Evolutionary conservation across 2,113 vertebrate genomes (phyloP).

Genomic region (Corythoichthys intestinalis): DNA sequence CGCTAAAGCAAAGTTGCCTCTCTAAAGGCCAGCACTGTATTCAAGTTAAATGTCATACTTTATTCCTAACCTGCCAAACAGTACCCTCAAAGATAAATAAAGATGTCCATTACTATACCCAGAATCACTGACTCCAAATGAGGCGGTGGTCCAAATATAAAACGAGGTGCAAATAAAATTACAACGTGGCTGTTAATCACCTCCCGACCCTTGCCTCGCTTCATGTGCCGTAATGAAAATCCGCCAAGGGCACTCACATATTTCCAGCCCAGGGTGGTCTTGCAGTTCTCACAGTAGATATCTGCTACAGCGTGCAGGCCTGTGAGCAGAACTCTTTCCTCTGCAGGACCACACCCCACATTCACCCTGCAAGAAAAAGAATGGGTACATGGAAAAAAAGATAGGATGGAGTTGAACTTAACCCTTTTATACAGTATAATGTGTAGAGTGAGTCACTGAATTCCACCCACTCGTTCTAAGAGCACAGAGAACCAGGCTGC

Average conservation of each 20-base stretch:
- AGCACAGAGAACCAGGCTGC: constrained; percentile 21
- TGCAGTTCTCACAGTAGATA: constrained; percentile 99
- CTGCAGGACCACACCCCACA: constrained; percentile 95
- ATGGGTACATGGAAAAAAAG: not conserved
- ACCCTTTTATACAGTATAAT: constrained; percentile 10
- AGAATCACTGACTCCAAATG: constrained; percentile 5
- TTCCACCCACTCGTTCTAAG: constrained; percentile 34
- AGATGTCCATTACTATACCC: constrained; percentile 7
- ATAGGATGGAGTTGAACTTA: not conserved
- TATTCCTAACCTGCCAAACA: constrained; percentile 4
- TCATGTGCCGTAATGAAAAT: constrained; percentile 21
- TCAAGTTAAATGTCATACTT: constrained; percentile 4
- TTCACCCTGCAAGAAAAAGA: constrained; percentile 80
- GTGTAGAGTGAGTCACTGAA: constrained; percentile 33
- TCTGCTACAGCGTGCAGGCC: constrained; percentile 96
- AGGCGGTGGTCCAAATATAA: constrained; percentile 34
- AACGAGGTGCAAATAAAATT: constrained; percentile 36
- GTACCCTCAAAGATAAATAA: not conserved
- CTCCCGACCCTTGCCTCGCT: constrained; percentile 19
- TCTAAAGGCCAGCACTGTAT: not conserved
- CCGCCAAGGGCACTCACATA: constrained; percentile 79
- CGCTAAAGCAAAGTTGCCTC: not conserved
- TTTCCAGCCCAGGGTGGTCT: constrained; percentile 99
- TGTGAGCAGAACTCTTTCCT: constrained; percentile 93
- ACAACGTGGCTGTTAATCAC: constrained; percentile 21